Conservation (phyloP, 2,888 invertebrate species). For the Athalia rosae region DNA sequence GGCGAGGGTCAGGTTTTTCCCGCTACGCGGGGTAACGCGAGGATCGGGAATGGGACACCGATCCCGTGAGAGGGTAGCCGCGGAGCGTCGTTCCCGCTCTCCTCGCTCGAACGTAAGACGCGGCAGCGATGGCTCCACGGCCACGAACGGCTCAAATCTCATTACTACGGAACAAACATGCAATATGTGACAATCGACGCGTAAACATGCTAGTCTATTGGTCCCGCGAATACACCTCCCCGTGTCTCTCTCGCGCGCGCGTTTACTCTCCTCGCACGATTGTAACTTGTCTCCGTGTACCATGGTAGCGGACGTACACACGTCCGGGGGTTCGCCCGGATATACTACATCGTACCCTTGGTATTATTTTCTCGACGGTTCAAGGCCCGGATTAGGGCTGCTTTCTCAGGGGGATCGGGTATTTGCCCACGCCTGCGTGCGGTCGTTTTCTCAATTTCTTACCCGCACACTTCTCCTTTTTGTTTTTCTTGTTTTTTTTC, state of each 20-base stretch:
- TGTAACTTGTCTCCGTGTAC: slow-evolving; percentile 3
- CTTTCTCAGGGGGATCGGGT: slow-evolving; percentile 11
- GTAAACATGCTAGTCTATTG: slow-evolving; percentile 49
- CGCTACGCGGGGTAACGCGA: too few relatives aligned
- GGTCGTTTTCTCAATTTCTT: slow-evolving; percentile 46
- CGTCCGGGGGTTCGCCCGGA: neutral
- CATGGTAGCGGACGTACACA: neutral
- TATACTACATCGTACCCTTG: neutral
- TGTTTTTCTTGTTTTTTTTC: neutral
- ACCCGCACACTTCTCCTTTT: slow-evolving; percentile 48
- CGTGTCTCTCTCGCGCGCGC: too few relatives aligned
- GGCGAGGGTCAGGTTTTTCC: too few relatives aligned
- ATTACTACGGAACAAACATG: slow-evolving; percentile 54
- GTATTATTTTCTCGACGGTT: slow-evolving; percentile 32
- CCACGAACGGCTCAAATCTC: slow-evolving; percentile 49
- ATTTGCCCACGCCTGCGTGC: slow-evolving; percentile 41
- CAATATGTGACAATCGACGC: slow-evolving; percentile 53
- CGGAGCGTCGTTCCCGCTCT: neutral
- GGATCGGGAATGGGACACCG: too few relatives aligned
- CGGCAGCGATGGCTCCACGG: neutral
- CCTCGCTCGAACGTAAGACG: slow-evolving; percentile 31
- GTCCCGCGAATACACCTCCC: slow-evolving; percentile 2
- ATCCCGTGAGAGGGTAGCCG: too few relatives aligned
- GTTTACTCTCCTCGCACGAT: too few relatives aligned
- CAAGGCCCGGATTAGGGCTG: slow-evolving; percentile 31